A percentile compares a stretch with the other conserved stretches of the same genome.
Conservation (phyloP, 1,140 invertebrate genomes). For the Scylla paramamosain region DNA sequence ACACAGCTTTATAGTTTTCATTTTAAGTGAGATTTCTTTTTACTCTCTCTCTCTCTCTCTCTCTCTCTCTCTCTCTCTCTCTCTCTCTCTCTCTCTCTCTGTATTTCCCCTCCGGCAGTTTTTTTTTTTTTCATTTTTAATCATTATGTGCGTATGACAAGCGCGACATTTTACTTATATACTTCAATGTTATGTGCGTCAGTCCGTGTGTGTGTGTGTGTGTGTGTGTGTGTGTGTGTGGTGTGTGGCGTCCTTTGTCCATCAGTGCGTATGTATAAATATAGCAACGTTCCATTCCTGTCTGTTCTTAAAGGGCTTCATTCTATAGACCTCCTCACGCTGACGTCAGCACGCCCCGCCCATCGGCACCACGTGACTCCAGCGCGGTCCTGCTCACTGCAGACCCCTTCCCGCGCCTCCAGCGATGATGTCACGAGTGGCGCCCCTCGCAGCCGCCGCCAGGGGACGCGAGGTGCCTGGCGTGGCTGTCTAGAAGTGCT, state of each 20-base stretch:
- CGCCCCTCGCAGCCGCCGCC: background rate
- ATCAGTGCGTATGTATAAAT: background rate
- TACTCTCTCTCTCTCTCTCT: background rate
- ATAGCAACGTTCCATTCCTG: too few species aligned
- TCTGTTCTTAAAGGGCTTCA: too few species aligned
- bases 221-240: slow-evolving; percentile 14
- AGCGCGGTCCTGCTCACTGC: too few species aligned
- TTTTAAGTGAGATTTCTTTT: background rate
- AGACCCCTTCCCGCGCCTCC: background rate
- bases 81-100: slow-evolving; percentile 30
- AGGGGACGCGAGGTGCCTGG: too few species aligned
- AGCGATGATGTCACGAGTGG: background rate
- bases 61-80: slow-evolving; percentile 34
- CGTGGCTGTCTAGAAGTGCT: too few species aligned
- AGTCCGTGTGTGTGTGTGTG: background rate
- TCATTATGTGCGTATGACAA: background rate
- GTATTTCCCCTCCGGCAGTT: background rate
- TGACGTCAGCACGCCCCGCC: too few species aligned
- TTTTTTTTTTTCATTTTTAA: background rate
- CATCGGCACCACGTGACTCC: too few species aligned
- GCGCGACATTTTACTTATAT: background rate
- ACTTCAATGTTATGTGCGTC: background rate
- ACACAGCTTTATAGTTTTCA: background rate
- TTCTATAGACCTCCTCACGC: too few species aligned
- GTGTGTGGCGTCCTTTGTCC: background rate